A percentile compares a stretch with the other conserved stretches of the same genome.
These are phyloP conservation scores for Microtus ochrogaster DNA, from an alignment of 2,113 vertebrate genomes.

Conservation along the genomic window DNA sequence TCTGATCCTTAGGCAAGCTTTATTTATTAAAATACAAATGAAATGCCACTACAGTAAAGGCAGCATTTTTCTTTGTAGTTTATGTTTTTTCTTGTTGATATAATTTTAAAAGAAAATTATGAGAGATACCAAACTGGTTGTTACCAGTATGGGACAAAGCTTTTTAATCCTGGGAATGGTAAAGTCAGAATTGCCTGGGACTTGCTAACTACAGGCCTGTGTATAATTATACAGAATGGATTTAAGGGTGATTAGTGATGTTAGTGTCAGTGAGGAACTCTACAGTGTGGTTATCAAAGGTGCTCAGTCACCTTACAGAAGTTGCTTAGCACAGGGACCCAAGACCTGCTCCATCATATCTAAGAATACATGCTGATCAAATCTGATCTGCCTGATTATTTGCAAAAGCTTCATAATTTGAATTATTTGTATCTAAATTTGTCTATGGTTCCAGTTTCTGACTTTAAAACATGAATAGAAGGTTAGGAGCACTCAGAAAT, in stretches of 20 bases:
- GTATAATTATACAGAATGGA: background rate
- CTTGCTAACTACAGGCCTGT: background rate
- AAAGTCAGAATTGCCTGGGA: background rate
- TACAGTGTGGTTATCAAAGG: background rate
- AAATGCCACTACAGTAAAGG: background rate
- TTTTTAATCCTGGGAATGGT: background rate
- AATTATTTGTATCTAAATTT: background rate
- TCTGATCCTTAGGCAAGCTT: no score
- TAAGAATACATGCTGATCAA: background rate
- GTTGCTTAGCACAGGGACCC: background rate
- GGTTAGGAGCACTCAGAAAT: no score
- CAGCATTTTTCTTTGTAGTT: background rate
- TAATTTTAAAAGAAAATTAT: slow-evolving; percentile 32
- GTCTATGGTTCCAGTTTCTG: background rate
- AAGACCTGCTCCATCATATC: background rate
- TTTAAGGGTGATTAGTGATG: background rate
- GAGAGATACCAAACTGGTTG: background rate
- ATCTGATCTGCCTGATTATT: background rate
- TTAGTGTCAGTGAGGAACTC: background rate
- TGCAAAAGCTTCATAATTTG: background rate
- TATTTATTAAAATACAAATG: no score
- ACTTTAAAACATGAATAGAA: background rate
- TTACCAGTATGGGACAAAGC: background rate
- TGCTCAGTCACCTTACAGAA: background rate
- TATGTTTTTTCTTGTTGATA: background rate